phyloP scores from a whole-genome alignment of 1,140 invertebrate species.

The Telenomus remus region DNA sequence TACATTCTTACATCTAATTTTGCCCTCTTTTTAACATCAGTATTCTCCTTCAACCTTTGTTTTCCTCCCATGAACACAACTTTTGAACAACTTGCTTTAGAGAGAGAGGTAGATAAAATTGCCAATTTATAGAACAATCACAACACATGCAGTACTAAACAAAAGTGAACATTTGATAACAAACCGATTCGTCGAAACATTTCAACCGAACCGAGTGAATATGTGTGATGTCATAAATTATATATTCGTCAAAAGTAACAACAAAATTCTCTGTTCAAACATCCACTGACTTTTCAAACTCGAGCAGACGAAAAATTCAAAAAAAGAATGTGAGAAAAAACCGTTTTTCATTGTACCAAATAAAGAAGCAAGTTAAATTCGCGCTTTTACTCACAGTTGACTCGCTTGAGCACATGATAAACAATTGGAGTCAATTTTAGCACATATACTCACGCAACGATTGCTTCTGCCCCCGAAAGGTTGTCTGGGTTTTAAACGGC shows the following conservation, averaged over 20 bases:
- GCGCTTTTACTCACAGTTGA: constrained; percentile 68
- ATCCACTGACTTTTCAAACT: no score
- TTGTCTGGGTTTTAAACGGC: constrained; percentile 61
- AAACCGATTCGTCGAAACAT: constrained; percentile 5
- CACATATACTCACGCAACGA: constrained; percentile 71
- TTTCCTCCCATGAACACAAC: no score
- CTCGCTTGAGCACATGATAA: constrained; percentile 61
- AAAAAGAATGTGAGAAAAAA: constrained; percentile 13
- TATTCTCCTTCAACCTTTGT: not conserved
- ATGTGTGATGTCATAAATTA: no score
- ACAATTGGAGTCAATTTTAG: constrained; percentile 52
- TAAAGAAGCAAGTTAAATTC: no score
- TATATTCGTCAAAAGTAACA: no score
- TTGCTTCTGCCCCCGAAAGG: constrained; percentile 38
- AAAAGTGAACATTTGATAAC: constrained; percentile 6
- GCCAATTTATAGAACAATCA: constrained; percentile 45
- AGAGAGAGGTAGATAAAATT: constrained; percentile 33
- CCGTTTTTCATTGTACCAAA: no score
- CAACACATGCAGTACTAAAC: constrained; percentile 49
- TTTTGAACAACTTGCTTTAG: no score
- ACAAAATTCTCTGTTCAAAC: no score
- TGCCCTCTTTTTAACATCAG: constrained; percentile 41
- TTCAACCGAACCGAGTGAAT: no score
- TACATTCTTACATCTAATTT: not conserved
- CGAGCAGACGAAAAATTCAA: constrained; percentile 1